Conservation (phyloP, 2,888 invertebrate species). For the Alviniconcha strummeri region DNA sequence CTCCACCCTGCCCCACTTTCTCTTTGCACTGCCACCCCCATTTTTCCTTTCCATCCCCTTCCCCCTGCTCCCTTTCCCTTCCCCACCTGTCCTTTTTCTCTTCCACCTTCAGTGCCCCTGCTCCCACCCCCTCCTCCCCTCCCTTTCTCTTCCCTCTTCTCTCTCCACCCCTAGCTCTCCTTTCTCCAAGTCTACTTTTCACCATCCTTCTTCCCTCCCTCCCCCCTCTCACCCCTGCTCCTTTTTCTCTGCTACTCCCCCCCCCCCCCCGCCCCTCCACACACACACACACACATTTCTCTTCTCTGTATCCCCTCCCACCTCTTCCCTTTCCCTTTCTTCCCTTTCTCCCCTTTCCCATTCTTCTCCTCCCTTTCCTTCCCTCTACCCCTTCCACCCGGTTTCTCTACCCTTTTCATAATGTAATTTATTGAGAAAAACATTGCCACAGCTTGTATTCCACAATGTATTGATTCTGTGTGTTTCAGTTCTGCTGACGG, state of each 20-base stretch:
- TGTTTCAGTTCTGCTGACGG: slow-evolving; percentile 11
- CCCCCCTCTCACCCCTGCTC: not conserved
- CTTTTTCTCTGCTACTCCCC: not conserved
- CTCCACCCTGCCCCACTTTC: no score
- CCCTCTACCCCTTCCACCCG: not conserved
- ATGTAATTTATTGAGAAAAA: no score
- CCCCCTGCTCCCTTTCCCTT: no score
- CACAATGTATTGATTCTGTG: not conserved
- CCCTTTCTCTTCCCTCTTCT: no score
- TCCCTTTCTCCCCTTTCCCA: not conserved
- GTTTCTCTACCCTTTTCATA: not conserved
- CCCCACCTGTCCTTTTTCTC: no score
- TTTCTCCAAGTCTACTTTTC: not conserved
- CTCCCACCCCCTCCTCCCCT: no score
- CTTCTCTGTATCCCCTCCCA: not conserved
- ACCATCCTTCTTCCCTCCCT: not conserved
- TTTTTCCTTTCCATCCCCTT: no score
- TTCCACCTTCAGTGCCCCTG: no score
- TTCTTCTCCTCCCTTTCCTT: not conserved
- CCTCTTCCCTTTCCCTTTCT: not conserved
- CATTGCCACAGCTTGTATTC: no score
- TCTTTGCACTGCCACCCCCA: no score
- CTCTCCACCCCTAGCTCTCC: not conserved
- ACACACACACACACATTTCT: not conserved
- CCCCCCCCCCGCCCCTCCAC: no score